Evolutionary conservation across 2,797 vertebrate species (phyloP).

Genomic region (Vespertilio murinus): DNA sequence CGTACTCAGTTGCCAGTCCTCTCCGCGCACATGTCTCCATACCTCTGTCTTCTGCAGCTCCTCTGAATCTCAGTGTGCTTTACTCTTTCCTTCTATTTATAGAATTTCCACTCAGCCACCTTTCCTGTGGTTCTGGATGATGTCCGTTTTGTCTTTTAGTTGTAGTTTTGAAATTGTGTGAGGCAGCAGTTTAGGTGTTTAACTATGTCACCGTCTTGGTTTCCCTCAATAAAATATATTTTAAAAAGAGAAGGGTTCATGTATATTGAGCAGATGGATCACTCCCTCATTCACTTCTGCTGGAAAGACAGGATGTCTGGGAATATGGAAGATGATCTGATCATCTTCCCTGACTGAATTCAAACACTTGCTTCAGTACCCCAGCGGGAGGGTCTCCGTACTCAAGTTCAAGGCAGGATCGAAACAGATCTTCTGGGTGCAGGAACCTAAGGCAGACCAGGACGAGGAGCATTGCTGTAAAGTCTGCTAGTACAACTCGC

Average conservation of each 20-base stretch:
- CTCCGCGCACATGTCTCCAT: too few species aligned
- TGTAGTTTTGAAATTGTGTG: too few species aligned
- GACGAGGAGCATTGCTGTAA: conserved; percentile 93
- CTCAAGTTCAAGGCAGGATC: conserved; percentile 99
- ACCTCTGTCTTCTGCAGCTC: too few species aligned
- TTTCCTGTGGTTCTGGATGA: too few species aligned
- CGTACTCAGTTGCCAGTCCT: too few species aligned
- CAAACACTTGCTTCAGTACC: conserved; percentile 95
- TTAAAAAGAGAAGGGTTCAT: conserved; percentile 90
- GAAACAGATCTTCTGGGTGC: conserved; percentile 98
- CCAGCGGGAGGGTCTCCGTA: conserved; percentile 95
- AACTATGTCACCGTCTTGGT: too few species aligned
- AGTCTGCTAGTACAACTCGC: conserved; percentile 94
- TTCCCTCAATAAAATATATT: too few species aligned
- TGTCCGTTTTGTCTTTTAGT: too few species aligned
- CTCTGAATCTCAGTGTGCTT: too few species aligned
- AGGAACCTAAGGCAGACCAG: conserved; percentile 91
- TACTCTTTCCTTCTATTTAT: too few species aligned
- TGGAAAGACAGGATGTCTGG: conserved; percentile 96
- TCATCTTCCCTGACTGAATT: conserved; percentile 98
- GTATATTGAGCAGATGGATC: conserved; percentile 96
- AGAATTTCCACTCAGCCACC: too few species aligned
- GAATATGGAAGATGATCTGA: conserved; percentile 95
- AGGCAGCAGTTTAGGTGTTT: too few species aligned
- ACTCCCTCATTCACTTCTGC: conserved; percentile 98